Evolutionary conservation across 2,888 invertebrate genomes (phyloP), one percentile per base, ranked within the genome.

Genomic region (Brachyptera putata): DNA sequence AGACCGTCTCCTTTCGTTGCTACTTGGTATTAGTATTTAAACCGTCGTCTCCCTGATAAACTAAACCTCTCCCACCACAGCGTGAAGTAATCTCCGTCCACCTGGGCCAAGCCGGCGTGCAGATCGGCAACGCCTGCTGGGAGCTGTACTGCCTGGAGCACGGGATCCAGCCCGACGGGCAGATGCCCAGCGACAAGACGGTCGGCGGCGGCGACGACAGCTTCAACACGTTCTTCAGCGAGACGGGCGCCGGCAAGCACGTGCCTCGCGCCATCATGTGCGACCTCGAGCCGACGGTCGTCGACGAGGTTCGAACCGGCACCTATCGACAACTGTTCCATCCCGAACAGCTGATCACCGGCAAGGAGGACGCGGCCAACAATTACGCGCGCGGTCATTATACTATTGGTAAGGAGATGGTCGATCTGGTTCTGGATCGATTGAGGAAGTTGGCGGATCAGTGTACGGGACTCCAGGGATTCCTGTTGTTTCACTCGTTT

Each of bases 361-460:
- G 95, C 69, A 96, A 96, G 77, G 95, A 95, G 79, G 95, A 96
- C 74, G 96, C 96, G 49, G 96, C 96, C 69, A 96, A 97, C 80
- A 96, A 97, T 80, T 97, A 96, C 68, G 96, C 96, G 63, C 87
- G 96, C 71, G 96, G 96, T 64, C 96, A 97, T 79, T 97, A 97
- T 84, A 96, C 96, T 67, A 92, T 96, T 72, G 96, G 95, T 73
- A 91, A 91, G 77, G 95, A 95, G 75, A 92, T 95, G 71, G 92
- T 95, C 64, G 94, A 95, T 74, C 76, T 92, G 69, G 92, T 92
- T 2, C 80, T 93, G 68, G 92, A 93, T 81, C 82, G 93, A 68
- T 86, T 93, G 73, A 85, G 92, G 67, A 92, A 89, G 76, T 79
- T 90, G 70, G 87, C 88, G 26, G 95, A 95, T 76, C 92, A 92